Percentiles rank a stretch among this genome's conserved stretches.
Conservation (phyloP, 2,888 invertebrate genomes). For the Zygaena filipendulae region DNA sequence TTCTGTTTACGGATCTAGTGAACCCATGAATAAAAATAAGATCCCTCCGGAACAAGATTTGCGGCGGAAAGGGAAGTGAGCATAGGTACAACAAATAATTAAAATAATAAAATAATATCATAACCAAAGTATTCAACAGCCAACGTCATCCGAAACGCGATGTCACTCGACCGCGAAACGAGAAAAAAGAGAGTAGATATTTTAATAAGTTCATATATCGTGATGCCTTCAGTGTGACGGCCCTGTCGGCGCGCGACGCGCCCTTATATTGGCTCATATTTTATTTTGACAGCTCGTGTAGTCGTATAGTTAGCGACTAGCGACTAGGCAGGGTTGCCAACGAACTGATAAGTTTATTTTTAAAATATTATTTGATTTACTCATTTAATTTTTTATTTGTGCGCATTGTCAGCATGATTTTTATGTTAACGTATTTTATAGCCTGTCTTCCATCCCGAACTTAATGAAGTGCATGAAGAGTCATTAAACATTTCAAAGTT, state of each 20-base stretch:
- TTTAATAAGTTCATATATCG: slow-evolving; percentile 64
- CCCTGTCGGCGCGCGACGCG: slow-evolving; percentile 46
- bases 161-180: slow-evolving; percentile 51
- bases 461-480: too few species aligned
- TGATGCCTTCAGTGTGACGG: slow-evolving; percentile 52
- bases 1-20: slow-evolving; percentile 17
- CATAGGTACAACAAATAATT: too few species aligned
- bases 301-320: too few species aligned
- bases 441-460: too few species aligned
- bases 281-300: slow-evolving; percentile 55
- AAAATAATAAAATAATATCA: too few species aligned
- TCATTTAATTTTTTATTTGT: too few species aligned
- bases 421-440: too few species aligned
- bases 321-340: slow-evolving; percentile 34
- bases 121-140: too few species aligned
- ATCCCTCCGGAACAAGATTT: too few species aligned
- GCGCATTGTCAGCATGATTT: slow-evolving; percentile 11
- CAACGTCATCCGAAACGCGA: too few species aligned
- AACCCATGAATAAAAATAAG: slow-evolving; percentile 20
- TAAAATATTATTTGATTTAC: slow-evolving; percentile 6
- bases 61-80: too few species aligned
- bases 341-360: slow-evolving; percentile 10
- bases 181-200: slow-evolving; percentile 45
- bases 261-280: slow-evolving; percentile 63
- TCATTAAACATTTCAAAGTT: too few species aligned